phyloP scores from a whole-genome alignment of 2,113 vertebrate species.

The Gavialis gangeticus region DNA sequence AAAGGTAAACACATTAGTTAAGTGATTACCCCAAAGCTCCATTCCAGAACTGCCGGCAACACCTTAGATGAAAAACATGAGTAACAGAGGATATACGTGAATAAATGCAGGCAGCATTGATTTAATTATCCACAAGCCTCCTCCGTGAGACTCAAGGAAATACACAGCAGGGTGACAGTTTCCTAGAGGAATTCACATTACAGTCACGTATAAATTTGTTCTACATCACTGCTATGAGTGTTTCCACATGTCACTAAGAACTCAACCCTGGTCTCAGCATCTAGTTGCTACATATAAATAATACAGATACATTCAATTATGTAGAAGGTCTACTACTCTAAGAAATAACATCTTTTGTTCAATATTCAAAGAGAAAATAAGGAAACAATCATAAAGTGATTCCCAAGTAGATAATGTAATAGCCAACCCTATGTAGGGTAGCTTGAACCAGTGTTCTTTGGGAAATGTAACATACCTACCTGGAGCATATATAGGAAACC shows the following conservation, averaged over 20 bases:
- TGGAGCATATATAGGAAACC: accelerated
- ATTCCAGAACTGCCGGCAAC: background rate
- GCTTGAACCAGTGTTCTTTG: background rate
- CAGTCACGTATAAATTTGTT: background rate
- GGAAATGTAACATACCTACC: background rate
- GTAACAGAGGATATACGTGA: background rate
- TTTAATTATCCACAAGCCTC: background rate
- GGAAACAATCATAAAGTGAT: background rate
- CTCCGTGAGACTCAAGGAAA: background rate
- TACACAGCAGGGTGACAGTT: background rate
- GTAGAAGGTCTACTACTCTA: background rate
- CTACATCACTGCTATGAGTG: background rate
- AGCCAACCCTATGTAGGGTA: background rate
- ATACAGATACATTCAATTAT: background rate
- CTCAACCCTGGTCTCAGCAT: background rate
- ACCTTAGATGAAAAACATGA: background rate
- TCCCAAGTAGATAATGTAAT: background rate
- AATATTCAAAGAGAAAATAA: background rate
- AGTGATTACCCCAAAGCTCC: background rate
- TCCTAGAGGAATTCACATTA: background rate
- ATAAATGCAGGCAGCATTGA: background rate
- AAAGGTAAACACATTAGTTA: background rate
- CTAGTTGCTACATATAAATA: background rate
- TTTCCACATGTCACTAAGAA: background rate
- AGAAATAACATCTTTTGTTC: background rate